A percentile compares a stretch with the other conserved stretches of the same genome.
phyloP scores from a whole-genome alignment of 2,113 vertebrate species.

The Gymnarchus niloticus region DNA sequence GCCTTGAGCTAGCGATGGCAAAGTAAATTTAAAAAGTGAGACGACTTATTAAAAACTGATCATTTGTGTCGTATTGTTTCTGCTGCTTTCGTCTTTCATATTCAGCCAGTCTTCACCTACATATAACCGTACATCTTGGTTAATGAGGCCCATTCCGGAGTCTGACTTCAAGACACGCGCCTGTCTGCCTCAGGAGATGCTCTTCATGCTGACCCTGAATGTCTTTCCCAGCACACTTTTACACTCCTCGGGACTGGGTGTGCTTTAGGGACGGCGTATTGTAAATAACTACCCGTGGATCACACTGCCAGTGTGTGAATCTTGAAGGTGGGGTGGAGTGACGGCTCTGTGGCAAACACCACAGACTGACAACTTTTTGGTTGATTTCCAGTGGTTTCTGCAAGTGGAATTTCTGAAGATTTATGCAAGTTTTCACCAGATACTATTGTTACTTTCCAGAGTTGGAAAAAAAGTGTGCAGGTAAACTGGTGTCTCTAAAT shows the following conservation, averaged over 20 bases:
- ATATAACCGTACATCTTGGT: not conserved
- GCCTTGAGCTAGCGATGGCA: constrained; percentile 42
- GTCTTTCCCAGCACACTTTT: not conserved
- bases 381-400: not conserved
- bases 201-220: not conserved
- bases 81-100: not conserved
- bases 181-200: not conserved
- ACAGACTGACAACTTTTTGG: not conserved
- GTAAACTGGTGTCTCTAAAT: not conserved
- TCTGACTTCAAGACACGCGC: not conserved
- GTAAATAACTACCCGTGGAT: not conserved
- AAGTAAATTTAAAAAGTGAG: constrained; percentile 26
- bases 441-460: not conserved
- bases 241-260: not conserved
- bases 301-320: not conserved
- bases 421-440: too few relatives aligned
- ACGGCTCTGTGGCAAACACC: not conserved
- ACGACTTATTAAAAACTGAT: not conserved
- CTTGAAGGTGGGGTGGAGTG: too few relatives aligned
- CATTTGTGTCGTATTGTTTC: not conserved
- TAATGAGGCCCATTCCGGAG: not conserved
- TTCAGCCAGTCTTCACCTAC: not conserved
- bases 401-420: not conserved
- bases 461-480: not conserved
- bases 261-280: not conserved